Percentiles rank a stretch among this genome's conserved stretches.
phyloP scores from a whole-genome alignment of 2,888 invertebrate genomes.

The Rhagium mordax region DNA sequence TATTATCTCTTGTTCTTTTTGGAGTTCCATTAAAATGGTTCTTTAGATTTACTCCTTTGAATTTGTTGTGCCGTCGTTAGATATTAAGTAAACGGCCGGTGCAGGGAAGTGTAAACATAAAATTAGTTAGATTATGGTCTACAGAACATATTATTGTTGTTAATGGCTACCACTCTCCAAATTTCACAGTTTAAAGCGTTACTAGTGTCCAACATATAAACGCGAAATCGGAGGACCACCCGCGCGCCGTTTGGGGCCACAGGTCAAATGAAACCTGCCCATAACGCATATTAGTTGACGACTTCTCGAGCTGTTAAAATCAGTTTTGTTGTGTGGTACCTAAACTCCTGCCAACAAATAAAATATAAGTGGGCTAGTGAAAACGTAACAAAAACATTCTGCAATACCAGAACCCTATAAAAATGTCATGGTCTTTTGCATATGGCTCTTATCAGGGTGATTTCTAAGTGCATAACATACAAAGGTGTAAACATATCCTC shows the following conservation, averaged over 20 bases:
- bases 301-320: slow-evolving; percentile 52
- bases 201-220: slow-evolving; percentile 20
- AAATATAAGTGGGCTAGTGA: slow-evolving; percentile 36
- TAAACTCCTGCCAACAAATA: slow-evolving; percentile 31
- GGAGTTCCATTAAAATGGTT: slow-evolving; percentile 41
- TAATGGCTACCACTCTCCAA: slow-evolving; percentile 9
- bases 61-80: slow-evolving; percentile 6
- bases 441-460: slow-evolving; percentile 2
- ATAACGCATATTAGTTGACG: slow-evolving; percentile 49
- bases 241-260: slow-evolving; percentile 48
- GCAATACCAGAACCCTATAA: slow-evolving; percentile 51
- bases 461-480: slow-evolving; percentile 7
- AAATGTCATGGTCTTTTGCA: slow-evolving; percentile 46
- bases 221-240: slow-evolving; percentile 49
- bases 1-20: slow-evolving; percentile 39
- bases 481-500: slow-evolving; percentile 22
- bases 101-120: slow-evolving; percentile 4
- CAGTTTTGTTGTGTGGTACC: slow-evolving; percentile 50
- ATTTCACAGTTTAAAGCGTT: slow-evolving; percentile 28
- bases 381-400: slow-evolving; percentile 44
- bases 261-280: slow-evolving; percentile 52
- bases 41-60: slow-evolving; percentile 25
- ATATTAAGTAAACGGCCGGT: neutral
- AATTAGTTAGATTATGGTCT: neutral
- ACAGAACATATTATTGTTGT: neutral